Evolutionary conservation across 2,888 invertebrate species (phyloP), one percentile per base, ranked within the genome.

Genomic region (Agrochola circellaris): DNA sequence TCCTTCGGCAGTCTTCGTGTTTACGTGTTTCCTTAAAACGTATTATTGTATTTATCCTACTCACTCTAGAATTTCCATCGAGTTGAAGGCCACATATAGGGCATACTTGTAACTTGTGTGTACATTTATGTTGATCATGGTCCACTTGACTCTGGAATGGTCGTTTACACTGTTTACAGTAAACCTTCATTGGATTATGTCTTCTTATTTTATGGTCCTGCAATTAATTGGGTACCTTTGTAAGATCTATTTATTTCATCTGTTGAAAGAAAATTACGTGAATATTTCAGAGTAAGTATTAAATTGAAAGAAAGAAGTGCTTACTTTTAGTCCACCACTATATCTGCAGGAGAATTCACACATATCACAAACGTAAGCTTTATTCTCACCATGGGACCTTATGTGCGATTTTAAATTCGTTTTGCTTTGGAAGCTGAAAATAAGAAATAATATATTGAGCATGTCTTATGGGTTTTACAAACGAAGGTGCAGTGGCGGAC

Each of bases 191-290:
- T 0, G 87, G 75, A 0, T 89, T 77, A 77, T 95, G 95, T 82
- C 81, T 93, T 38, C 93, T 85, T 77, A 93, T 70, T 77, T 86
- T 92, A 80, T 95, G 95, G 34, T 82, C 87, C 95, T 95, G 66
- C 58, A 69, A 81, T 67, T 64, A 74, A 45, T 15, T 13, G 4
- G 3, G 60, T 68, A 38, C 20, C 11, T 58, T 34, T 13, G 15
- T 74, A 62, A 61, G 2, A 38, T n/a, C 4, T 61, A 54, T 62
- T 23, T 17, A 75, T 54, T 45, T 48, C 1, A 64, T 51, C 23
- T 23, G 20, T 26, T 34, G 13, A 34, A n/a, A 38, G n/a, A 38
- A 48, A 72, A 71, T 38, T 3, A 34, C 15, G 3, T n/a, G 5
- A 34, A 7, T n/a, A 48, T 34, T 30, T 71, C 34, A 3, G 34